Evolutionary conservation across 1,140 invertebrate species (phyloP).

Genomic region (Brachionus calyciflorus): DNA sequence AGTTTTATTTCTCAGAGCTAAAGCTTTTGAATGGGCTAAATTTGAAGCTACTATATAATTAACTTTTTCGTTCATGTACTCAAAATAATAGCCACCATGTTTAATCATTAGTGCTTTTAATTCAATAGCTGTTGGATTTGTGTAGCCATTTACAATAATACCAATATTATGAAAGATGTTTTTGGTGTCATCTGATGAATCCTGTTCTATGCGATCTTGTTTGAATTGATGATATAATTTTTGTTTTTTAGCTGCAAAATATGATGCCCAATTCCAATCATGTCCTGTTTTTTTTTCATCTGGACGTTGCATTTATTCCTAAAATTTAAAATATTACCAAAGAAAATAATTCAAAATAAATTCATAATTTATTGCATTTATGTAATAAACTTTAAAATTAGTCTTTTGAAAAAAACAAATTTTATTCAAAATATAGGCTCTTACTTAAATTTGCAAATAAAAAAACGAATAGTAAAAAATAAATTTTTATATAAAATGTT

Average conservation of each 20-base stretch:
- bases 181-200: background rate
- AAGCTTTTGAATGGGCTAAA: constrained; percentile 33
- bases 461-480: no score
- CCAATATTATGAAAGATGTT: constrained; percentile 29
- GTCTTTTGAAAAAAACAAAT: no score
- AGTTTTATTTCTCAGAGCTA: constrained; percentile 29
- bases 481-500: no score
- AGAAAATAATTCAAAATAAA: no score
- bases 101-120: constrained; percentile 44
- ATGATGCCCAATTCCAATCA: constrained; percentile 33
- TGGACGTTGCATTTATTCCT: constrained; percentile 16
- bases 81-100: constrained; percentile 9
- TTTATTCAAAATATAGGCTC: no score
- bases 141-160: constrained; percentile 38
- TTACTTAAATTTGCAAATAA: no score
- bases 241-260: constrained; percentile 41
- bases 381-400: no score
- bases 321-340: no score
- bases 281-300: constrained; percentile 24
- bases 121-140: constrained; percentile 37
- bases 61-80: constrained; percentile 38
- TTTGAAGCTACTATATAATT: constrained; percentile 41
- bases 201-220: background rate
- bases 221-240: constrained; percentile 19
- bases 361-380: no score